These are phyloP conservation scores for Drosophila asahinai DNA, from an alignment of 1,140 invertebrate species.

Conservation along the genomic window DNA sequence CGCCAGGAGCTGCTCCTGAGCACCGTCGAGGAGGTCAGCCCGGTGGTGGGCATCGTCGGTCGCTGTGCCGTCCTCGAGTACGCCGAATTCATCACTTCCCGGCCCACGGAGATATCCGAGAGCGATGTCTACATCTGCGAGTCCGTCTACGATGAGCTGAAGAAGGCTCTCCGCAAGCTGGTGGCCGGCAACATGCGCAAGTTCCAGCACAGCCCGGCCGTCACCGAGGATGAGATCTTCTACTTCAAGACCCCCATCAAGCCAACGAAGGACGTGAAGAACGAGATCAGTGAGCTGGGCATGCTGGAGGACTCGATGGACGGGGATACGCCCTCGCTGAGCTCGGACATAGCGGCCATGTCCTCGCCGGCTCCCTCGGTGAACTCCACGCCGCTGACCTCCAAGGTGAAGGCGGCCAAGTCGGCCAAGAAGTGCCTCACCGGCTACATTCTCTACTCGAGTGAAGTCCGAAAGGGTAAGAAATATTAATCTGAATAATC, in stretches of 20 bases:
- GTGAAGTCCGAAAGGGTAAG: conserved; percentile 95
- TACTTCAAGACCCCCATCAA: conserved; percentile 92
- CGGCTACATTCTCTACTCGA: conserved; percentile 99
- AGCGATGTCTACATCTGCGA: conserved; percentile 97
- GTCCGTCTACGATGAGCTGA: conserved; percentile 95
- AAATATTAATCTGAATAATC: too few relatives aligned
- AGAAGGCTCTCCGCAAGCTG: conserved; percentile 91
- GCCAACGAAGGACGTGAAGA: conserved; percentile 86
- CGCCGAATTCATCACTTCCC: conserved; percentile 96
- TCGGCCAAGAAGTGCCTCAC: conserved; percentile 93
- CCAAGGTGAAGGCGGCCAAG: conserved; percentile 79
- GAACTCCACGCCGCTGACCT: conserved; percentile 87
- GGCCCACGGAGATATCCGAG: conserved; percentile 97
- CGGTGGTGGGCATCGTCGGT: conserved; percentile 95
- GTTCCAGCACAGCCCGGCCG: conserved; percentile 92
- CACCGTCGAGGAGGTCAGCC: conserved; percentile 95
- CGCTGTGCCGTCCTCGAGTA: conserved; percentile 96
- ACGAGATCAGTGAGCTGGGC: conserved; percentile 86
- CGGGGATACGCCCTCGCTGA: conserved; percentile 90
- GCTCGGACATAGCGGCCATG: conserved; percentile 88
- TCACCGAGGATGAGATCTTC: conserved; percentile 97
- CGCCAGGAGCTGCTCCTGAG: conserved; percentile 97
- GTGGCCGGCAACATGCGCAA: conserved; percentile 92
- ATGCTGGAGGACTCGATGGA: conserved; percentile 90
- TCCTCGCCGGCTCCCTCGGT: conserved; percentile 85